Evolutionary conservation across 2,797 vertebrate genomes (phyloP).

Genomic region (Muscicapa striata): DNA sequence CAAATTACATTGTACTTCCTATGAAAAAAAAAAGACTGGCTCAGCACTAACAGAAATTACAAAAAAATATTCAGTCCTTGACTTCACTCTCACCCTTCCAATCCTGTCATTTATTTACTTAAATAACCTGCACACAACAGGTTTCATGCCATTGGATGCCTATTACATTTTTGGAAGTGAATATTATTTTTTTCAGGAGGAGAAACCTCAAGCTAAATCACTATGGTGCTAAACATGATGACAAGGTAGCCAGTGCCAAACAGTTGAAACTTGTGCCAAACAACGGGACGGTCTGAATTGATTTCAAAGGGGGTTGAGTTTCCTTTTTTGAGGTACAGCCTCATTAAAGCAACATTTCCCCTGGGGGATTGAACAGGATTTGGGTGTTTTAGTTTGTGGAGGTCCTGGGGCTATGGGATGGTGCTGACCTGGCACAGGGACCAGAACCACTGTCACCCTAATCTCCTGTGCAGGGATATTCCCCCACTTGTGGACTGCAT

Average conservation of each 20-base stretch:
- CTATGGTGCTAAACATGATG: background rate
- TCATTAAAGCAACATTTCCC: background rate
- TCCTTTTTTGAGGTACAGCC: background rate
- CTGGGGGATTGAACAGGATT: background rate
- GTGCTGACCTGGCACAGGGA: background rate
- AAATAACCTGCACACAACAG: background rate
- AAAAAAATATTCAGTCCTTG: background rate
- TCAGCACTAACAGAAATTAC: background rate
- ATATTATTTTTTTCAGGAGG: background rate
- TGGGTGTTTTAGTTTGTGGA: background rate
- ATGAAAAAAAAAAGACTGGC: background rate
- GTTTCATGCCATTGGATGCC: background rate
- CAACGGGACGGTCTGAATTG: fast-evolving
- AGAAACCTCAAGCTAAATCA: background rate
- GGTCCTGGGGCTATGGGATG: fast-evolving
- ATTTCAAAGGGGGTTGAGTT: background rate
- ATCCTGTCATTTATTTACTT: background rate
- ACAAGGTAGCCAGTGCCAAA: background rate
- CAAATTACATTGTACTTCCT: background rate
- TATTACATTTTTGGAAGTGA: background rate
- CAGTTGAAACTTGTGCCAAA: background rate
- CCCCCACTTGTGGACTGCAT: fast-evolving
- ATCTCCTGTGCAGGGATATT: background rate
- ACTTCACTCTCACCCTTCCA: background rate
- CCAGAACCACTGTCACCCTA: background rate